phyloP scores from a whole-genome alignment of 92 coral and sea anemone genomes.

The Micromussa lordhowensis region DNA sequence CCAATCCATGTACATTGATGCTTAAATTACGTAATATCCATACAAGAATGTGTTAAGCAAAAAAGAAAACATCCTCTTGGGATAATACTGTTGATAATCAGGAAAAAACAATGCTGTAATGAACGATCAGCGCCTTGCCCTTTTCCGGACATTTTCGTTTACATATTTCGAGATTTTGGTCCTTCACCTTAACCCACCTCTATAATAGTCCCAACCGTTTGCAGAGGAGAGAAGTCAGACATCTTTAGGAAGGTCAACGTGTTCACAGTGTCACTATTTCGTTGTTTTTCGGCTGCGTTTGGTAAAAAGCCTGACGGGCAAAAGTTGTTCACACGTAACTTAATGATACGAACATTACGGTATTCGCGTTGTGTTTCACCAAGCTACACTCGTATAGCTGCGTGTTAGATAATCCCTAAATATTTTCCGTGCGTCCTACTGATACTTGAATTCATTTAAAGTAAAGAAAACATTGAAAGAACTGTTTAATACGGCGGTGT shows the following conservation, averaged over 20 bases:
- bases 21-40: background rate
- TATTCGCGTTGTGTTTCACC: background rate
- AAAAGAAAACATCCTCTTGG: conserved; percentile 5
- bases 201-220: background rate
- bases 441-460: background rate
- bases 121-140: background rate
- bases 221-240: background rate
- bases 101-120: conserved; percentile 7
- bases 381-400: background rate
- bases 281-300: background rate
- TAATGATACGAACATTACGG: background rate
- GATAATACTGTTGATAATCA: conserved; percentile 16
- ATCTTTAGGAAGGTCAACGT: background rate
- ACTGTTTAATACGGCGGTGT: background rate
- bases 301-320: background rate
- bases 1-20: background rate
- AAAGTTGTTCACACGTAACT: background rate
- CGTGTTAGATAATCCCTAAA: background rate
- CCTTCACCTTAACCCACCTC: background rate
- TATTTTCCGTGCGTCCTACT: background rate
- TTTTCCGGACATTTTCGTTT: background rate
- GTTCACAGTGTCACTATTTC: background rate
- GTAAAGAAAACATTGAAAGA: background rate
- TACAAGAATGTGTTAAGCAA: conserved; percentile 11
- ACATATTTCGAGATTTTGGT: conserved; percentile 1